Evolutionary conservation across 2,113 vertebrate species (phyloP), one percentile per base, ranked within the genome.

Genomic region (Caranx melampygus): DNA sequence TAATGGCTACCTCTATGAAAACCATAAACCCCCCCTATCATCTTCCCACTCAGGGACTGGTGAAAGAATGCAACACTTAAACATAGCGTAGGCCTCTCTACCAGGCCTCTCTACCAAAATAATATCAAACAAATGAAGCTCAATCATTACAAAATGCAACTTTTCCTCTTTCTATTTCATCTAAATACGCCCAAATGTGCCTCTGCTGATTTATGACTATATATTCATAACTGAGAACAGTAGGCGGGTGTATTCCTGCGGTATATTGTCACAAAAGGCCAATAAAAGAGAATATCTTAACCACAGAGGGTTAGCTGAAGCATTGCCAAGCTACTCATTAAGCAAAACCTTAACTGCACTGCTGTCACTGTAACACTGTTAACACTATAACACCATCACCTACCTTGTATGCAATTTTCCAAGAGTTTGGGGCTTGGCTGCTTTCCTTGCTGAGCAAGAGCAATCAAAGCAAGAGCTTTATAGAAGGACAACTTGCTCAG

Each of bases 371-470:
- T 63, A 16, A 37, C 40, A 6, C 35, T n/a, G 71, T 63, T 63
- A 16, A 37, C 40, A 6, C 35, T n/a, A 68, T 63, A 16, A 35
- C 35, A 4, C 34, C 16, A 54, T 66, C 63, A 42, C 84, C 58
- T 81, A 95, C 95, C 95, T 91, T 94, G 94, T 84, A 94, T 94
- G 89, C 84, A 93, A 81, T 92, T 95, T 70, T 95, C 94, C 81
- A 95, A 47, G 16, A 94, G 93, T 86, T 95, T 95, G 54, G 89
- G 90, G 47, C 94, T 95, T 0, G 94, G 95, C 20, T 95, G 93
- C 85, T 95, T 95, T n/a, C 94, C 94, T 85, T 95, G 93, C 63
- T 95, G 95, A 70, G 95, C 95, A 2, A 95, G 73, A 2, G 95
- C 95, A 52, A 96, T 95, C 67, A 96, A 71, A 26, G 94, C 94